Evolutionary conservation across 2,888 invertebrate genomes (phyloP), one percentile per base, ranked within the genome.

Genomic region (Mimas tiliae): DNA sequence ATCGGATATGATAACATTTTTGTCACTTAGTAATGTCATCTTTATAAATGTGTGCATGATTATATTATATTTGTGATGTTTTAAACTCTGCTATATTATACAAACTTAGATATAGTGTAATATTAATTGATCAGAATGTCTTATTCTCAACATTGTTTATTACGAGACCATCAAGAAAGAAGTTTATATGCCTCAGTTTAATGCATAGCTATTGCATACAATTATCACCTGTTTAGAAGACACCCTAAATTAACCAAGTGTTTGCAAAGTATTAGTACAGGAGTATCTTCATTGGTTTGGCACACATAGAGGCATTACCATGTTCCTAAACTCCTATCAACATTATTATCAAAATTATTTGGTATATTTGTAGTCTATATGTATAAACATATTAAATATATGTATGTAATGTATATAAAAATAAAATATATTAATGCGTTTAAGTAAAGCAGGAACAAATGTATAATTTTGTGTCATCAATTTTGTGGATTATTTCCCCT

Each of bases 391-490:
- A 88, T 88, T 85, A 85, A 79, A 84, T 82, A 86, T 50, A 50
- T 84, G 86, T 90, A 78, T 84, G 87, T 42, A 85, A 86, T 82
- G 76, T 80, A 81, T 90, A 87, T 81, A 88, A 89, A 91, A 88
- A 87, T 87, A 89, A 87, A 84, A 81, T 80, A 80, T 81, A 69
- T 87, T 89, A 88, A 87, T 88, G 86, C 87, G 88, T 80, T 83
- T 79, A 72, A 74, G 78, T 80, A 80, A 84, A 86, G 81, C 84
- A 88, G 89, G 88, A 89, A 88, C 87, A 83, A 83, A 79, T 74
- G 76, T 77, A 70, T 62, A 75, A 78, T 77, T 73, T 83, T 85
- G 82, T 85, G 83, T 85, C 78, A 84, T 77, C 50, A 47, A 53
- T 81, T 82, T 79, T 78, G 75, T 75, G 77, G 78, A 86, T 72